Evolutionary conservation across 2,888 invertebrate species (phyloP), one percentile per base, ranked within the genome.

Genomic region (Augiades crinisus): DNA sequence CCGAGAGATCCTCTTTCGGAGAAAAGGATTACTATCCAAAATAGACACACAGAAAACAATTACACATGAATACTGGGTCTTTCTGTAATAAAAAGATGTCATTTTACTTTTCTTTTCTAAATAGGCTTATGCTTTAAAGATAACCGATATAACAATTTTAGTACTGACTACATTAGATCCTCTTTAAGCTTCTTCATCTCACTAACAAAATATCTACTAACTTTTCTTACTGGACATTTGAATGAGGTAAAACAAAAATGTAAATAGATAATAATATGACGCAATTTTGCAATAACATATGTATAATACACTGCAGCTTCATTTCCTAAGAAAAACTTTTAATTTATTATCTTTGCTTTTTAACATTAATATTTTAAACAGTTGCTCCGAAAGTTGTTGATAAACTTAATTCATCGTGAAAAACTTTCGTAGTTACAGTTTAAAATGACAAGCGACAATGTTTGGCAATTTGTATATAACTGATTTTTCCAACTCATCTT

Each of bases 231-330:
- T 19, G 44, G 37, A 37, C 14, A 50, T 44, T 36, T 41, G 50
- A 44, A 51, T 51, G 50, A 36, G 50, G 50, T 50, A 10, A 34
- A 24, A 34, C 19, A 8, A 33, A 4, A 5, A 14, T 36, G 43
- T 43, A 50, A 43, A 43, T 50, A 50, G 27, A 17, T 7, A 38
- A 24, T 33, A 47, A 21, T 40, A 12, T 13, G 19, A 50, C 19
- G 50, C 43, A 24, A 34, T 34, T 34, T 7, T 34, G 41, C 41
- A 41, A 41, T 41, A 43, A 47, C 27, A 10, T 57, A 52, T 67
- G 60, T 64, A 63, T 60, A 47, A 67, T 62, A 65, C 64, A 67
- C 61, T 27, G 17, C 34, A 16, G 61, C 60, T 58, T 61, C 37
- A 41, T 36, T 36, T 6, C 16, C 31, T 50, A 52, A 55, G 38